Conservation (phyloP, 2,888 invertebrate genomes). For the Saturnia japonica region DNA sequence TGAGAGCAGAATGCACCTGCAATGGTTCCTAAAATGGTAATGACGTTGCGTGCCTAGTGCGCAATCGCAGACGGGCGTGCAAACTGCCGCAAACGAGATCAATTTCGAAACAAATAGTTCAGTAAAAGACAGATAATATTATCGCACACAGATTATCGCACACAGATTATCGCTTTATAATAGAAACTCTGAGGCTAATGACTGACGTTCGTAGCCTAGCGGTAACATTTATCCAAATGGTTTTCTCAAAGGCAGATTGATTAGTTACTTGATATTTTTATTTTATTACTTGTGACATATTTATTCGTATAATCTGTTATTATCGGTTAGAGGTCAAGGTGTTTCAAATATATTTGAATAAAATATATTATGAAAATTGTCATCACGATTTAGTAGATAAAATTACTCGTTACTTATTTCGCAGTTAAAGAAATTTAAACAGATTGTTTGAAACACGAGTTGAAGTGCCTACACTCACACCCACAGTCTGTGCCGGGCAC, state of each 20-base stretch:
- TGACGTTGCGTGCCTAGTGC: constrained; percentile 36
- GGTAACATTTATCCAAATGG: background rate
- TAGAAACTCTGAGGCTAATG: background rate
- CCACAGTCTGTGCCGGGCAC: too few species aligned
- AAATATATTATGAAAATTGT: too few species aligned
- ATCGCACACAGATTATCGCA: constrained; percentile 19
- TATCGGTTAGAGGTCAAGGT: background rate
- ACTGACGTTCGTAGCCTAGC: background rate
- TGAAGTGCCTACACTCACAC: too few species aligned
- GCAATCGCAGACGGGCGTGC: constrained; percentile 44
- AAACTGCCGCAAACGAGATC: constrained; percentile 26
- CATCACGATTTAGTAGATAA: too few species aligned
- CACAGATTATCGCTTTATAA: constrained; percentile 17
- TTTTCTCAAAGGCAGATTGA: background rate
- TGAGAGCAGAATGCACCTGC: constrained; percentile 42
- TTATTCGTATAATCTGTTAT: background rate
- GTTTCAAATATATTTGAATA: too few species aligned
- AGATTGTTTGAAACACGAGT: too few species aligned
- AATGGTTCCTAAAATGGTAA: constrained; percentile 42
- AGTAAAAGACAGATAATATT: constrained; percentile 18
- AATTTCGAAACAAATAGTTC: constrained; percentile 34
- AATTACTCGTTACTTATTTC: too few species aligned
- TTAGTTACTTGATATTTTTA: background rate
- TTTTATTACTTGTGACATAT: background rate
- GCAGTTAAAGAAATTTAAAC: too few species aligned